Evolutionary conservation across 2,888 invertebrate genomes (phyloP).

Genomic region (Chymomyza amoena): DNA sequence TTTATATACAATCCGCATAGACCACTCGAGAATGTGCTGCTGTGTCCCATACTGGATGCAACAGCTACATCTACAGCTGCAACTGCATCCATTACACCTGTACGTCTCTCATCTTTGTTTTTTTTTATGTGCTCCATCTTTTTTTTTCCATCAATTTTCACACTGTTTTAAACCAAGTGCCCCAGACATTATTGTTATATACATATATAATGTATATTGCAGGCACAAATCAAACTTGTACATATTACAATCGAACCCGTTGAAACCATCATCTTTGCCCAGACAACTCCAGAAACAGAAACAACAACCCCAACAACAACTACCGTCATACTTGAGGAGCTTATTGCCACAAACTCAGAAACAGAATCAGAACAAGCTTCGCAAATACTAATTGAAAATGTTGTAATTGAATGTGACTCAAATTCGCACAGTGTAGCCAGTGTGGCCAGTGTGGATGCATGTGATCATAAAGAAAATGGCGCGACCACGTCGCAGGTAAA

Average conservation of each 20-base stretch:
- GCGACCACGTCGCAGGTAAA: slow-evolving; percentile 54
- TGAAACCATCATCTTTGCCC: slow-evolving; percentile 46
- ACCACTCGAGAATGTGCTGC: slow-evolving; percentile 19
- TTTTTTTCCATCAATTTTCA: not conserved
- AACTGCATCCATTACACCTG: slow-evolving; percentile 18
- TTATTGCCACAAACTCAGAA: not conserved
- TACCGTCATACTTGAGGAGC: slow-evolving; percentile 10
- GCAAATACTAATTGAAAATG: slow-evolving; percentile 45
- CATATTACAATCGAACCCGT: slow-evolving; percentile 76
- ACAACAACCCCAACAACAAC: slow-evolving; percentile 17
- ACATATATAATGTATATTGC: slow-evolving; percentile 50
- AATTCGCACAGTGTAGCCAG: slow-evolving; percentile 28
- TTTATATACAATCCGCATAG: slow-evolving; percentile 23
- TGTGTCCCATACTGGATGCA: slow-evolving; percentile 17
- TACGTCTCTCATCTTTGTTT: slow-evolving; percentile 20
- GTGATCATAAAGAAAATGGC: not conserved
- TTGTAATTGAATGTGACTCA: slow-evolving; percentile 53
- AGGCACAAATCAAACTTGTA: slow-evolving; percentile 77
- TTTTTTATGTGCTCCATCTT: not conserved
- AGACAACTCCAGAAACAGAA: slow-evolving; percentile 33
- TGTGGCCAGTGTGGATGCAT: not conserved
- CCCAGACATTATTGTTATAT: not conserved
- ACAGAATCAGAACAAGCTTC: not conserved
- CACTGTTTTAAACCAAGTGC: not conserved
- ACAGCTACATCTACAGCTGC: slow-evolving; percentile 24